These are phyloP conservation scores for Crossaster papposus DNA, from an alignment of 53 echinoderm and acorn worm genomes.

Conservation along the genomic window DNA sequence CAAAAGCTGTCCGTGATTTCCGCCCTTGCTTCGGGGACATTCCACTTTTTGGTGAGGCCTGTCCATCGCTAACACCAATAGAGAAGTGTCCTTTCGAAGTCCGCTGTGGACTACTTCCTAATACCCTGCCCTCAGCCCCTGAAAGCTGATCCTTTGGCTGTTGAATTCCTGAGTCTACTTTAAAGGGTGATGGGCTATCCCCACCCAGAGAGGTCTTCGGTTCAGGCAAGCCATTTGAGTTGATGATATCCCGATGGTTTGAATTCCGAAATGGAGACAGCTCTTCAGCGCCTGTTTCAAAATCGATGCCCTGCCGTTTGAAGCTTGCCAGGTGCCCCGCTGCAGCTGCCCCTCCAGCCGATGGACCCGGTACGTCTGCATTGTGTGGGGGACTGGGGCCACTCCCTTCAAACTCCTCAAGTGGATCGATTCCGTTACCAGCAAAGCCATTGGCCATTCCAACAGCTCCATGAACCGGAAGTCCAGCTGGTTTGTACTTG, in stretches of 20 bases:
- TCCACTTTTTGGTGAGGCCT: slow-evolving; percentile 87
- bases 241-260: slow-evolving; percentile 41
- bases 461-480: neutral
- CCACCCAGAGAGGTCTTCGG: slow-evolving; percentile 13
- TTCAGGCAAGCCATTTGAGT: slow-evolving; percentile 38
- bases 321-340: slow-evolving; percentile 25
- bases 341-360: slow-evolving; percentile 32
- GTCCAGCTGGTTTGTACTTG: slow-evolving; percentile 22
- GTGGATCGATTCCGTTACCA: slow-evolving; percentile 33
- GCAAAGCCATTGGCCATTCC: slow-evolving; percentile 48
- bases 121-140: slow-evolving; percentile 7
- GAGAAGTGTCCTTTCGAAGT: slow-evolving; percentile 82
- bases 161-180: slow-evolving; percentile 11
- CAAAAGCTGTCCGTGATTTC: slow-evolving; percentile 75
- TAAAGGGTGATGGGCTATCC: slow-evolving; percentile 22
- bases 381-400: slow-evolving; percentile 32
- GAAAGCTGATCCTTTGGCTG: slow-evolving; percentile 21
- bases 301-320: slow-evolving; percentile 20
- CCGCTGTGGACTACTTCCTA: slow-evolving; percentile 72
- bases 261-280: slow-evolving; percentile 9
- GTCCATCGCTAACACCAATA: slow-evolving; percentile 79
- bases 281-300: slow-evolving; percentile 40
- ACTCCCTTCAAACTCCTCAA: slow-evolving; percentile 16
- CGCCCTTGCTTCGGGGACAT: slow-evolving; percentile 86
- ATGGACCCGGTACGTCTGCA: neutral